These are phyloP conservation scores for Acanthococcus lagerstroemiae DNA, from an alignment of 2,888 invertebrate species.

Conservation along the genomic window DNA sequence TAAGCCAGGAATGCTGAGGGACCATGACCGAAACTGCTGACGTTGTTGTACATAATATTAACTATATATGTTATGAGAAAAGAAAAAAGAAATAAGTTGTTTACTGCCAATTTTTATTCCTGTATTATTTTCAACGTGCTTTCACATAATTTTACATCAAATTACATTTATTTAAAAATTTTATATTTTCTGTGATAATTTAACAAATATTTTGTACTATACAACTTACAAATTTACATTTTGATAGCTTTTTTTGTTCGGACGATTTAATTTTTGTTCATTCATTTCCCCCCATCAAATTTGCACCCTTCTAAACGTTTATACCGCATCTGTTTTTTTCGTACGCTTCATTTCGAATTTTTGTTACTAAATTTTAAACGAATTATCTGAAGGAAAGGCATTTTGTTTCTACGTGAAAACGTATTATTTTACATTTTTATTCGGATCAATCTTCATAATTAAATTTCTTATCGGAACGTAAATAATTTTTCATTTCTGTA, in stretches of 20 bases:
- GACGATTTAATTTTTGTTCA: too few relatives aligned
- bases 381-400: too few relatives aligned
- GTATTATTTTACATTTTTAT: too few relatives aligned
- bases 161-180: constrained; percentile 1
- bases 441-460: too few relatives aligned
- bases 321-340: too few relatives aligned
- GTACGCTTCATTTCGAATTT: too few relatives aligned
- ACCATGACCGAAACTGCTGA: constrained; percentile 26
- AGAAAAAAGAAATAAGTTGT: not conserved
- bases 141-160: constrained; percentile 21
- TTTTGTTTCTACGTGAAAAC: too few relatives aligned
- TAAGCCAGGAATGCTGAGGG: constrained; percentile 24
- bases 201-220: not conserved
- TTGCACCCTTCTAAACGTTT: too few relatives aligned
- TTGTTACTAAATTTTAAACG: too few relatives aligned
- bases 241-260: not conserved
- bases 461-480: too few relatives aligned
- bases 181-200: constrained; percentile 28
- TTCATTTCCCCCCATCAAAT: too few relatives aligned
- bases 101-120: constrained; percentile 26
- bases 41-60: constrained; percentile 15
- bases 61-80: not conserved
- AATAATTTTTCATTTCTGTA: too few relatives aligned
- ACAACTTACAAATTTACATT: not conserved
- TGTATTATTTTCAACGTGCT: constrained; percentile 18